phyloP scores from a whole-genome alignment of 2,797 vertebrate species.

The Coccyzus lansbergi region DNA sequence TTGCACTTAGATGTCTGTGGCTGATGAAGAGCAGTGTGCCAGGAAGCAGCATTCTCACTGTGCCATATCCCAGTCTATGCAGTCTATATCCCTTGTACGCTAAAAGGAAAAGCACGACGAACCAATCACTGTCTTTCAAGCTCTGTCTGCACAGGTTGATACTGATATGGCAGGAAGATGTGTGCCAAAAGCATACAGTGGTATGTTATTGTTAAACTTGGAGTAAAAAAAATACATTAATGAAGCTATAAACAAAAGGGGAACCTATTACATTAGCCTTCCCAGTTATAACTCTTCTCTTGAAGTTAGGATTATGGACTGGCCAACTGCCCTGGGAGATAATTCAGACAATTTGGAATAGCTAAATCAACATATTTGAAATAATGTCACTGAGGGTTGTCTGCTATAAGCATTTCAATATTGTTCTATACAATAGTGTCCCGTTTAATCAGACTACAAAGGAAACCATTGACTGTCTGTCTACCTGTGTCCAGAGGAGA shows the following conservation, averaged over 20 bases:
- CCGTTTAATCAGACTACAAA: constrained; percentile 17
- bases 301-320: background rate
- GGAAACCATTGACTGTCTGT: background rate
- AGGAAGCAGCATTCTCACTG: background rate
- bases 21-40: constrained; percentile 5
- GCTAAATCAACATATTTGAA: background rate
- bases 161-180: background rate
- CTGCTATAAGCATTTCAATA: background rate
- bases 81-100: background rate
- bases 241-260: background rate
- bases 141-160: background rate
- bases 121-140: background rate
- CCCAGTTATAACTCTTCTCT: background rate
- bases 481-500: constrained; percentile 35
- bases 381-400: background rate
- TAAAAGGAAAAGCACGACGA: background rate
- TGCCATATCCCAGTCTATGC: background rate
- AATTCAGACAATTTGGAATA: background rate
- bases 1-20: background rate
- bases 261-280: background rate
- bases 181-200: background rate
- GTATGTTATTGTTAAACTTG: background rate
- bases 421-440: background rate
- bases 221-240: background rate
- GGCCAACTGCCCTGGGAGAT: background rate